A percentile compares a stretch with the other conserved stretches of the same genome.
Conservation (phyloP, 2,888 invertebrate genomes). For the Cacoxenus indagator region DNA sequence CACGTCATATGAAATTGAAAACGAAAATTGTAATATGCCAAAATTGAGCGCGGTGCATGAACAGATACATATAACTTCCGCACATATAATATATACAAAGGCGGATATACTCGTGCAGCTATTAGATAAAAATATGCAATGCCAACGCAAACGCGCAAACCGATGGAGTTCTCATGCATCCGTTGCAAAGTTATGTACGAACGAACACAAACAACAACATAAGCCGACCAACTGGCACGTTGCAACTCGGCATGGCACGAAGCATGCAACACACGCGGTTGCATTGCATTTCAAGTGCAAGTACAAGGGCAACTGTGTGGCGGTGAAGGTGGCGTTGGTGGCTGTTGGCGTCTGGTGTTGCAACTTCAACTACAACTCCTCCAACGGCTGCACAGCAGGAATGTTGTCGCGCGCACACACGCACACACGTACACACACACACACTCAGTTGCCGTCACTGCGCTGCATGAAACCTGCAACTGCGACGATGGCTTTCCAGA, state of each 20-base stretch:
- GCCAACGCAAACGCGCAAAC: background rate
- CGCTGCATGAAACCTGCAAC: conserved; percentile 21
- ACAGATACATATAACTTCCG: background rate
- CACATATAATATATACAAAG: background rate
- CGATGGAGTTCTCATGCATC: conserved; percentile 1
- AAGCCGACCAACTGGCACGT: background rate
- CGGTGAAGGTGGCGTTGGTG: conserved; percentile 46
- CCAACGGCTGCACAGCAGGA: conserved; percentile 37
- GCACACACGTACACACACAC: no score
- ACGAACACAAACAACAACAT: background rate
- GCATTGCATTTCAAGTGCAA: conserved; percentile 62
- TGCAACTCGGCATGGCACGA: conserved; percentile 34
- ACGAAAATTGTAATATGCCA: conserved; percentile 59
- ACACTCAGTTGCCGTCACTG: conserved; percentile 17
- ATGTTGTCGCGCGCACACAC: conserved; percentile 37
- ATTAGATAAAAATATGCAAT: conserved; percentile 13
- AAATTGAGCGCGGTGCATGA: conserved; percentile 35
- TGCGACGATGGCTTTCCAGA: conserved; percentile 31
- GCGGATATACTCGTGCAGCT: background rate
- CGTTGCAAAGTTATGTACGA: background rate
- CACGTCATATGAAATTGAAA: conserved; percentile 62
- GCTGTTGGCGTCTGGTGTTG: conserved; percentile 19
- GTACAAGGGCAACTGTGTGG: conserved; percentile 66
- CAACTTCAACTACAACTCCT: conserved; percentile 24
- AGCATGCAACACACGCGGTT: background rate